Conservation (phyloP, 2,888 invertebrate species). For the Alsophila aescularia region DNA sequence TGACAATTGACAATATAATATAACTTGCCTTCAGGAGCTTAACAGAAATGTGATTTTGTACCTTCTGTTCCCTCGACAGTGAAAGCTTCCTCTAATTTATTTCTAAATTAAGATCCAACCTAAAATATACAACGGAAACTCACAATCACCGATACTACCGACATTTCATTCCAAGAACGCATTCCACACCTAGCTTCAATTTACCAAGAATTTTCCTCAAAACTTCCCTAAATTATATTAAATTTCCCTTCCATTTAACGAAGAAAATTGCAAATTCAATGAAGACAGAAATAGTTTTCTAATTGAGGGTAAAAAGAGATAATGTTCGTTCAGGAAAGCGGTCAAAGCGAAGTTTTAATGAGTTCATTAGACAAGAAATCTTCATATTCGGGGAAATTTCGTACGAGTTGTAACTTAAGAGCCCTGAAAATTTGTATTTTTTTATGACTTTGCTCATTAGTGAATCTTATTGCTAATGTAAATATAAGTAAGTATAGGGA, state of each 20-base stretch:
- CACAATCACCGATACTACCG: constrained; percentile 28
- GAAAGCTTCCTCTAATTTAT: constrained; percentile 3
- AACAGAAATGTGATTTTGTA: background rate
- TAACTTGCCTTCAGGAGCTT: no score
- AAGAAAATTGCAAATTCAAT: constrained; percentile 29
- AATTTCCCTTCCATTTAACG: constrained; percentile 29
- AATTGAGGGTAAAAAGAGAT: constrained; percentile 26
- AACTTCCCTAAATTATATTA: constrained; percentile 34
- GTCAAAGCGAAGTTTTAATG: constrained; percentile 25
- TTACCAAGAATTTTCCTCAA: constrained; percentile 28
- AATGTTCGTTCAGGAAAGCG: constrained; percentile 16
- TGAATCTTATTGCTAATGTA: background rate
- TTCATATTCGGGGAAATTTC: constrained; percentile 16
- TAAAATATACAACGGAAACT: constrained; percentile 14
- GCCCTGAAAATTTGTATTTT: background rate
- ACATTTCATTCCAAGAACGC: constrained; percentile 29
- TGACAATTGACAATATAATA: no score
- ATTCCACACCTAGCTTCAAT: constrained; percentile 26
- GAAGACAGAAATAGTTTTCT: constrained; percentile 29
- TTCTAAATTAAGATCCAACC: constrained; percentile 15
- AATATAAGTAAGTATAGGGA: no score
- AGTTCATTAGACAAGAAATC: constrained; percentile 22
- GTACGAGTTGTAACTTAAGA: background rate
- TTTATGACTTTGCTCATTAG: background rate
- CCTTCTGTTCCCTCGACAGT: background rate